Percentiles rank a stretch among this genome's conserved stretches.
These are phyloP conservation scores for Cosmia pyralina DNA, from an alignment of 2,888 invertebrate genomes.

Conservation along the genomic window DNA sequence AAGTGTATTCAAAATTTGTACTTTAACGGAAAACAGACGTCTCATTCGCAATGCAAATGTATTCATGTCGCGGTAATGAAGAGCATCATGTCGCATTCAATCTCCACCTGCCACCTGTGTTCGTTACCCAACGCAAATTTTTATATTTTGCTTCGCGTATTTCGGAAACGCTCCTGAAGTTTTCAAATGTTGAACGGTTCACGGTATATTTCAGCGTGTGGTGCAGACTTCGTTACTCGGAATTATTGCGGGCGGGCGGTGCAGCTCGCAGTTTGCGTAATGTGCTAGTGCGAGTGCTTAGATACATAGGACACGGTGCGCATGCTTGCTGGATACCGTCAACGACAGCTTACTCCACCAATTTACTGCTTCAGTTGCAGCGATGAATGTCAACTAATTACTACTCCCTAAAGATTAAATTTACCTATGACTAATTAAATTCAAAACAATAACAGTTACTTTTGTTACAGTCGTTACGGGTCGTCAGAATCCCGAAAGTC, in stretches of 20 bases:
- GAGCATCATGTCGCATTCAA: slow-evolving; percentile 69
- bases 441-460: slow-evolving; percentile 16
- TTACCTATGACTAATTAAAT: slow-evolving; percentile 15
- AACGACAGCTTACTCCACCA: slow-evolving; percentile 57
- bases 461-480: too few species aligned
- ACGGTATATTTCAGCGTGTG: slow-evolving; percentile 64
- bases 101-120: slow-evolving; percentile 62
- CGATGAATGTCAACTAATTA: slow-evolving; percentile 27
- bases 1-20: slow-evolving; percentile 49
- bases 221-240: slow-evolving; percentile 65
- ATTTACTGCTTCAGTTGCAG: slow-evolving; percentile 62
- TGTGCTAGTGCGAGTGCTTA: slow-evolving; percentile 28
- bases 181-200: slow-evolving; percentile 65
- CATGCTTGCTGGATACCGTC: slow-evolving; percentile 56
- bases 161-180: slow-evolving; percentile 63
- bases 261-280: slow-evolving; percentile 60
- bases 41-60: slow-evolving; percentile 68
- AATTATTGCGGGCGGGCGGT: slow-evolving; percentile 69
- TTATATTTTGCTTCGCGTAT: slow-evolving; percentile 57
- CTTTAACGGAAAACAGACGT: slow-evolving; percentile 54
- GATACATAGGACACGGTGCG: slow-evolving; percentile 30
- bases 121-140: slow-evolving; percentile 63
- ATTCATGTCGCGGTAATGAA: slow-evolving; percentile 69
- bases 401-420: slow-evolving; percentile 29
- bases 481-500: too few species aligned